Conservation (phyloP, 2,797 vertebrate species). For the Thamnophis elegans region DNA sequence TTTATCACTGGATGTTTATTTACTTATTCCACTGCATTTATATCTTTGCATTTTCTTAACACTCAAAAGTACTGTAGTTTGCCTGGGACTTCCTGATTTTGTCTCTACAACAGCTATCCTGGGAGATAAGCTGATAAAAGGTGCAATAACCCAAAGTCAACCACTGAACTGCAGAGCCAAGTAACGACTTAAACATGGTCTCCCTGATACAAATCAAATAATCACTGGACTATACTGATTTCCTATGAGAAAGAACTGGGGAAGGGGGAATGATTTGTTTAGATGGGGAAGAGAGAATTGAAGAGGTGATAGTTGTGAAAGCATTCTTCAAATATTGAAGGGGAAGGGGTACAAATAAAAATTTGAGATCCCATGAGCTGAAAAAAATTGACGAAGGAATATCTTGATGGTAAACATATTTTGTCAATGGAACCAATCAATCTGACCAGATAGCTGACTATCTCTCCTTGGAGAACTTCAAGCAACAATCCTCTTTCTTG, state of each 20-base stretch:
- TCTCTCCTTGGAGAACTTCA: neutral
- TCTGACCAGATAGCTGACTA: neutral
- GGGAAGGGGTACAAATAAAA: neutral
- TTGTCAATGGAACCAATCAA: neutral
- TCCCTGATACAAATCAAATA: neutral
- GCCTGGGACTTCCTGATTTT: neutral
- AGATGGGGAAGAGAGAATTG: neutral
- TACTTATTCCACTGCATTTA: neutral
- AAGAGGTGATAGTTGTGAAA: neutral
- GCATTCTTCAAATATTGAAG: neutral
- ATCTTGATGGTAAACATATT: neutral
- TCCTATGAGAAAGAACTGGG: neutral
- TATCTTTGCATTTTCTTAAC: neutral
- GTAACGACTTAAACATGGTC: neutral
- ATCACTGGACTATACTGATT: neutral
- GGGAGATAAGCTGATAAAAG: neutral
- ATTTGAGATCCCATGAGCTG: neutral
- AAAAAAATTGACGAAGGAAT: neutral
- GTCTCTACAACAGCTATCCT: neutral
- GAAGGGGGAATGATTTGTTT: neutral
- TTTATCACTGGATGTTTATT: neutral
- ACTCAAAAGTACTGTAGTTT: neutral
- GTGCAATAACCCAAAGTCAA: neutral
- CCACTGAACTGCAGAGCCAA: neutral
- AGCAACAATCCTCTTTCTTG: neutral